Conservation (phyloP, 2,113 vertebrate genomes). For the Numenius arquata region DNA sequence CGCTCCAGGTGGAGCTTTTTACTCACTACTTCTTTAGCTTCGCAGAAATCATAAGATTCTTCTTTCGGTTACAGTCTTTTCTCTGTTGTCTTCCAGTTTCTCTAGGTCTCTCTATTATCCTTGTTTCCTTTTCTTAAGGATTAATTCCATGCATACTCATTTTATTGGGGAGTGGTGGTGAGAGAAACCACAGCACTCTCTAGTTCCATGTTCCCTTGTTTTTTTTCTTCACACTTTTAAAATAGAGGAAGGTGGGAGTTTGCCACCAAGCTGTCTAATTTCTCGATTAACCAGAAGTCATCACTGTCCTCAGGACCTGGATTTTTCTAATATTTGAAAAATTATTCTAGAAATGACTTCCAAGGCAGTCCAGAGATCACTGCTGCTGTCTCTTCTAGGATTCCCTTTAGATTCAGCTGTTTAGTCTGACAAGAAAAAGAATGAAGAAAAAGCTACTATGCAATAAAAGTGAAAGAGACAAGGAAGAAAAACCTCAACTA, state of each 20-base stretch:
- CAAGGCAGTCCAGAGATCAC: neutral
- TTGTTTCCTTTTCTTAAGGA: neutral
- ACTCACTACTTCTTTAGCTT: neutral
- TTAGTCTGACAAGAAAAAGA: neutral
- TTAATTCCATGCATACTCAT: neutral
- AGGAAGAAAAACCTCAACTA: neutral
- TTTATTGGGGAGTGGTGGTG: neutral
- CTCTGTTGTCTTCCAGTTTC: neutral
- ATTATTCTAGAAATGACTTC: neutral
- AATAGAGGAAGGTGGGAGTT: neutral
- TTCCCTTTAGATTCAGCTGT: neutral
- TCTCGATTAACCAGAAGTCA: neutral
- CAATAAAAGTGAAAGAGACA: neutral
- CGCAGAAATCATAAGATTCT: neutral
- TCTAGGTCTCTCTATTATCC: neutral
- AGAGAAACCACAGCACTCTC: neutral
- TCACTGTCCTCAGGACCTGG: neutral
- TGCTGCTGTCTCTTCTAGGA: neutral
- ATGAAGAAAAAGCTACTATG: neutral
- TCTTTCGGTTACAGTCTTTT: neutral
- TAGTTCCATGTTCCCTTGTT: neutral
- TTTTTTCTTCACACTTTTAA: neutral
- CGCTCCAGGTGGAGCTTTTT: neutral
- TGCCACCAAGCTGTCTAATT: neutral
- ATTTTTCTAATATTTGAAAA: neutral